phyloP scores from a whole-genome alignment of 1,140 invertebrate species.

The Bombus superbus region DNA sequence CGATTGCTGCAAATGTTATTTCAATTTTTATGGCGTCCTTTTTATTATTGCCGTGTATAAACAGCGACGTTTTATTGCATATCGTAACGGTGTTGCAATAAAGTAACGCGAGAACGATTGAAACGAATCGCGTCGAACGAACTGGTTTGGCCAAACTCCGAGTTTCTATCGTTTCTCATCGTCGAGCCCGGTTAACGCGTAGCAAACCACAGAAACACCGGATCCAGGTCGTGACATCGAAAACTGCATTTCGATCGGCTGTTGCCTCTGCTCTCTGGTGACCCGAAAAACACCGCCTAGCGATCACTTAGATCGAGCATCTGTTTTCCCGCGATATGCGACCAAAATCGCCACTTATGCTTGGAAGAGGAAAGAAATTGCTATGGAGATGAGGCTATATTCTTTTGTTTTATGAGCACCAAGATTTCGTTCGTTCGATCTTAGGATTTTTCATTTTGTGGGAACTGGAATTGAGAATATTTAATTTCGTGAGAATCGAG shows the following conservation, averaged over 20 bases:
- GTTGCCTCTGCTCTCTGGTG: constrained; percentile 66
- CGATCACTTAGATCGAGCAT: constrained; percentile 15
- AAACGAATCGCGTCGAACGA: neutral
- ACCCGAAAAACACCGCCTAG: constrained; percentile 61
- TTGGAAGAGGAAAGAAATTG: too few relatives aligned
- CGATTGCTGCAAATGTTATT: neutral
- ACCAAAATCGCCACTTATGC: neutral
- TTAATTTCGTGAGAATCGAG: too few relatives aligned
- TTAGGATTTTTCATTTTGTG: too few relatives aligned
- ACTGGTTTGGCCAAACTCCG: constrained; percentile 25
- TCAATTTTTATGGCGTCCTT: neutral
- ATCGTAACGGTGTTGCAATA: too few relatives aligned
- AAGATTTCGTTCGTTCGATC: too few relatives aligned
- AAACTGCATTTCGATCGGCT: constrained; percentile 73
- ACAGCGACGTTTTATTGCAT: neutral
- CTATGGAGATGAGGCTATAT: neutral
- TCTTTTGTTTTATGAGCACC: too few relatives aligned
- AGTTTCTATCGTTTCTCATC: constrained; percentile 40
- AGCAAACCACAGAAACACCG: constrained; percentile 39
- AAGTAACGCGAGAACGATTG: neutral
- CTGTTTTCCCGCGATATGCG: neutral
- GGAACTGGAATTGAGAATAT: too few relatives aligned
- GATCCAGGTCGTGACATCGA: constrained; percentile 73
- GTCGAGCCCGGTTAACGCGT: constrained; percentile 18
- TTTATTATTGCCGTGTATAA: neutral